Base-by-base conservation (phyloP, 2,113 vertebrate species). In the Triplophysa dalaica region DNA sequence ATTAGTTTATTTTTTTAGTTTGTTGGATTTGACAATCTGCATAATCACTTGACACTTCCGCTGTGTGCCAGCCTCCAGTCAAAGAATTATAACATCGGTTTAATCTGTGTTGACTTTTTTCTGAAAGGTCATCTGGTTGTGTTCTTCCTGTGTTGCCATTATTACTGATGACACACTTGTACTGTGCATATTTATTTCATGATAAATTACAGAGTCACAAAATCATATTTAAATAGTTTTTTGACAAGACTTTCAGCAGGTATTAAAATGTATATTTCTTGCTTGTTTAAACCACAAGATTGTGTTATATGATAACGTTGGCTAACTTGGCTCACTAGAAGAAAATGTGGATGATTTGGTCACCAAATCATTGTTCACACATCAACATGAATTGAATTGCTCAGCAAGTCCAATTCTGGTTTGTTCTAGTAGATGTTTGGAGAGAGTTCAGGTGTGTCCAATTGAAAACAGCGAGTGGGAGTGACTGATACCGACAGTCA, bases 401-500 rank as follows among this genome's bases (percentile, higher is more conserved):
- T 19, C 6, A 38, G 50, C 33, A 58, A 58, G 54, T 72, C 69
- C 50, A 72, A 14, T 72, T 56, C 33, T 13, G 50, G 50, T 4
- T 72, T 58, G 52, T 72, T 58, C 1, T 58, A 4, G 19, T 72
- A 29, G 2, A 56, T 41, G 70, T 73, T 73, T 73, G 54, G 70
- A 41, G 17, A 21, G 21, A 60, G 45, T 64, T 58, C 38, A 74
- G 56, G 56, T 56, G 69, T 58, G 70, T 48, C 29, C 21, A n/a
- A 41, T 38, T 17, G 56, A 33, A 54, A 16, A 33, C 66, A 62
- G 14, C 8, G 81, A 16, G 80, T 45, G 63, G 66, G 81, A 80
- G 78, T 67, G 85, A 86, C 83, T 56, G 77, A 78, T 78, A 65
- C 60, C 66, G 87, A 88, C 87, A 89, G 90, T 90, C 84, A 74